phyloP scores from a whole-genome alignment of 2,113 vertebrate genomes.

The Stigmatopora nigra region DNA sequence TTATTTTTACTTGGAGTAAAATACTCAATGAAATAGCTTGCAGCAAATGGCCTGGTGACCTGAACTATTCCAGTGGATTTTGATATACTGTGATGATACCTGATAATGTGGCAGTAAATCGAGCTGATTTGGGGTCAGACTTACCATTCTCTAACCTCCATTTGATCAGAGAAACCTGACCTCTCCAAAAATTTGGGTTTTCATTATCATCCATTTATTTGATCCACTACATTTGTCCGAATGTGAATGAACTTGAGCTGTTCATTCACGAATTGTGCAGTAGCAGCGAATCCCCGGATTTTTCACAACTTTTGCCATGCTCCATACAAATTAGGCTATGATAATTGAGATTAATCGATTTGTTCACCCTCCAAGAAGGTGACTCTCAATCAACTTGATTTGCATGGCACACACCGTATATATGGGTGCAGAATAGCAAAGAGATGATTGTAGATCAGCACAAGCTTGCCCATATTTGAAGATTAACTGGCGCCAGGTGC shows the following conservation, averaged over 20 bases:
- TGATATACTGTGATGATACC: constrained; percentile 5
- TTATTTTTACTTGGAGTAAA: background rate
- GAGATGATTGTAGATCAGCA: no score
- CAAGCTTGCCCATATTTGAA: no score
- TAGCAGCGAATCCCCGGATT: background rate
- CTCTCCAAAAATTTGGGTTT: constrained; percentile 6
- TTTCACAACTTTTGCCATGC: background rate
- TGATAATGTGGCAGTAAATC: constrained; percentile 9
- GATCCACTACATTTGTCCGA: background rate
- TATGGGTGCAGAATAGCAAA: no score
- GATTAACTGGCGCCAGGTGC: no score
- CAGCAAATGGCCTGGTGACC: background rate
- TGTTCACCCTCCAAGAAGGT: no score
- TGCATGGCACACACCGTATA: no score
- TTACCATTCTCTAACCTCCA: constrained; percentile 16
- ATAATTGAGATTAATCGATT: no score
- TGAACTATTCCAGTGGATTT: background rate
- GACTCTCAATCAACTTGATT: no score
- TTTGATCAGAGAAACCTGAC: constrained; percentile 13
- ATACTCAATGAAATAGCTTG: background rate
- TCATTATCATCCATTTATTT: constrained; percentile 20
- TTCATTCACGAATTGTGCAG: background rate
- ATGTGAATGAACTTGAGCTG: background rate
- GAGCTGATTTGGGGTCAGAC: constrained; percentile 12
- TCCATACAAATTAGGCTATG: no score